phyloP scores from a whole-genome alignment of 1,140 invertebrate genomes.

The Drosophila ercepeae region DNA sequence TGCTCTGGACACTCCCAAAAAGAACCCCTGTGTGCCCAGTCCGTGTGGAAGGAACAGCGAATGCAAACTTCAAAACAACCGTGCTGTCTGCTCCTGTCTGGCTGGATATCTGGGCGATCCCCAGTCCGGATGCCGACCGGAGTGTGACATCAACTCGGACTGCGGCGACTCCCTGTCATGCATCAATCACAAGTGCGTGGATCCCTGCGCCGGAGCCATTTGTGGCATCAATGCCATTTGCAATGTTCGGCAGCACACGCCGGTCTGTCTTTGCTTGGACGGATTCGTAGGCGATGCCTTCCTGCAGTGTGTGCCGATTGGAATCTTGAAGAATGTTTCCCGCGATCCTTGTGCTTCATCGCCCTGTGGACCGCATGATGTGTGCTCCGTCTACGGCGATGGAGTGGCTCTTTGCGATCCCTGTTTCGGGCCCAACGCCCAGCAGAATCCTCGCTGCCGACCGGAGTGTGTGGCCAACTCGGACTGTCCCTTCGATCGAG shows the following conservation, averaged over 20 bases:
- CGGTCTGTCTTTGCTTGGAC: conserved; percentile 89
- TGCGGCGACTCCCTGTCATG: conserved; percentile 90
- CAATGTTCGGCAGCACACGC: conserved; percentile 90
- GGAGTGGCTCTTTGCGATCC: conserved; percentile 91
- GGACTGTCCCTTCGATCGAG: conserved; percentile 91
- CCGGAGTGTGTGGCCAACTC: conserved; percentile 91
- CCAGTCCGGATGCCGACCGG: conserved; percentile 89
- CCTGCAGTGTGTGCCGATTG: conserved; percentile 88
- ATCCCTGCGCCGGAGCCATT: conserved; percentile 90
- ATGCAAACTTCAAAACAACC: conserved; percentile 88
- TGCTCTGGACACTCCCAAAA: conserved; percentile 84
- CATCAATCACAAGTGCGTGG: conserved; percentile 89
- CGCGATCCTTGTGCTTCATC: conserved; percentile 88
- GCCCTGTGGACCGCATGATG: conserved; percentile 89
- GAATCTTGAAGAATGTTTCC: conserved; percentile 86
- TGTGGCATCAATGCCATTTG: conserved; percentile 92
- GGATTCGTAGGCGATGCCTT: conserved; percentile 92
- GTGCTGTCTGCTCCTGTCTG: conserved; percentile 91
- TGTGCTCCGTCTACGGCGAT: conserved; percentile 88
- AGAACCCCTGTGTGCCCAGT: conserved; percentile 89
- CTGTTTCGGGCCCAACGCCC: conserved; percentile 88
- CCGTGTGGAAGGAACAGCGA: conserved; percentile 92
- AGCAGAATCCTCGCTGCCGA: conserved; percentile 89
- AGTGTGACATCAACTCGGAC: conserved; percentile 91
- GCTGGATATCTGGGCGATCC: conserved; percentile 90